phyloP scores from a whole-genome alignment of 2,888 invertebrate species.

The Campopleginae sp. region DNA sequence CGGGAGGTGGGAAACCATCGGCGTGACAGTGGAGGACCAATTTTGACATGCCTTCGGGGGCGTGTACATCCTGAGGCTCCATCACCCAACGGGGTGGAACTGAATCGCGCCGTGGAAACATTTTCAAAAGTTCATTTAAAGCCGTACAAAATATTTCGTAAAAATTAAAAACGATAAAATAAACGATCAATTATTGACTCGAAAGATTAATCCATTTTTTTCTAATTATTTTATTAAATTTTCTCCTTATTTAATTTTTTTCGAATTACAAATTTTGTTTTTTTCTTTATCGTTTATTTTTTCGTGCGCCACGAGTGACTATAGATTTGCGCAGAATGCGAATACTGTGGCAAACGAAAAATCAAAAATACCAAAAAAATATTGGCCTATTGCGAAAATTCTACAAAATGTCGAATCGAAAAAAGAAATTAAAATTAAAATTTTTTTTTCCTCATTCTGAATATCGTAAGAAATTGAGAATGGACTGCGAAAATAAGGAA shows the following conservation, averaged over 20 bases:
- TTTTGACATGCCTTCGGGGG: slow-evolving; percentile 82
- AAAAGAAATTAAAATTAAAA: slow-evolving; percentile 2
- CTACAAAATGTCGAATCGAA: slow-evolving; percentile 43
- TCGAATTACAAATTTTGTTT: too few relatives aligned
- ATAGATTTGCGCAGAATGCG: slow-evolving; percentile 62
- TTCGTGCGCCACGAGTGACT: slow-evolving; percentile 61
- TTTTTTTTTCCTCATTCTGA: slow-evolving; percentile 55
- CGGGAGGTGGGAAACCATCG: slow-evolving; percentile 95
- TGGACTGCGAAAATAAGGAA: slow-evolving; percentile 51
- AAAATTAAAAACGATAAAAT: not conserved
- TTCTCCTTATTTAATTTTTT: too few relatives aligned
- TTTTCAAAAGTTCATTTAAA: slow-evolving; percentile 1
- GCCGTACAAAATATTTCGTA: not conserved
- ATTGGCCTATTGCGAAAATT: slow-evolving; percentile 61
- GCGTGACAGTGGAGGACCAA: slow-evolving; percentile 93
- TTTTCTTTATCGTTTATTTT: slow-evolving; percentile 39
- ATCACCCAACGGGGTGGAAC: slow-evolving; percentile 96
- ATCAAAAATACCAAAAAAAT: slow-evolving; percentile 35
- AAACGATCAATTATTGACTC: slow-evolving; percentile 32
- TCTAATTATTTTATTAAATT: too few relatives aligned
- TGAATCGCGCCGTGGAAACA: slow-evolving; percentile 78
- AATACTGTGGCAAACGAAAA: slow-evolving; percentile 50
- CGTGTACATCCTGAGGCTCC: slow-evolving; percentile 92
- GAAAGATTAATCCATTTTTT: not conserved
- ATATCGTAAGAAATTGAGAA: slow-evolving; percentile 37